These are phyloP conservation scores for Zootoca vivipara DNA, from an alignment of 2,113 vertebrate genomes.

Conservation along the genomic window DNA sequence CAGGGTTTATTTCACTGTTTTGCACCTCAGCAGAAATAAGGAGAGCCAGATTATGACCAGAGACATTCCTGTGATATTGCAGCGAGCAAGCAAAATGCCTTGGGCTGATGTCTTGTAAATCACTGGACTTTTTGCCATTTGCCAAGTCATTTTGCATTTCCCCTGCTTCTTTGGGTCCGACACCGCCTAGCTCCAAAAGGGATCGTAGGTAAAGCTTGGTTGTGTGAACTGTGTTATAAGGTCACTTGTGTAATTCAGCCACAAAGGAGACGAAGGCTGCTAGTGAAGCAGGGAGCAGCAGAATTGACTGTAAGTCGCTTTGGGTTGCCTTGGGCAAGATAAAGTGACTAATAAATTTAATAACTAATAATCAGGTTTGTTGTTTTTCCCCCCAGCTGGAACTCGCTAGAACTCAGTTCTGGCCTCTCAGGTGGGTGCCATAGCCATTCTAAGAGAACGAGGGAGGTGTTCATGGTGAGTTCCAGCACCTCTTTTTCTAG, in stretches of 20 bases:
- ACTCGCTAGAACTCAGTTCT: too few relatives aligned
- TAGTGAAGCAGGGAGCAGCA: too few relatives aligned
- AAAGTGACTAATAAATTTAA: too few relatives aligned
- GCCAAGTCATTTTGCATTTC: conserved; percentile 61
- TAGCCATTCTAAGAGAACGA: too few relatives aligned
- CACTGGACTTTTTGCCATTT: conserved; percentile 49
- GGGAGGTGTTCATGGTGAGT: too few relatives aligned
- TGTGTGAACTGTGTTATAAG: neutral
- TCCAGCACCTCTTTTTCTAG: too few relatives aligned
- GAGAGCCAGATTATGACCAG: conserved; percentile 61
- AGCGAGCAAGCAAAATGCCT: conserved; percentile 43
- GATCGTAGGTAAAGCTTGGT: neutral
- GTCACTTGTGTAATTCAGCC: neutral
- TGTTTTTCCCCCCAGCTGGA: too few relatives aligned
- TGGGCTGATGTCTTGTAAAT: conserved; percentile 60
- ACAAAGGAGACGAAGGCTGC: neutral
- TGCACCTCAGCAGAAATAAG: conserved; percentile 62
- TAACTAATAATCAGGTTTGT: too few relatives aligned
- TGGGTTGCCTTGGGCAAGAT: too few relatives aligned
- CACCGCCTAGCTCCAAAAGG: neutral
- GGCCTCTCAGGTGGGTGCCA: too few relatives aligned
- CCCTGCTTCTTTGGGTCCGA: conserved; percentile 51
- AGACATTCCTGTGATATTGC: conserved; percentile 66
- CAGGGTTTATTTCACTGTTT: conserved; percentile 70
- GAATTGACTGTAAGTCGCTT: too few relatives aligned